Evolutionary conservation across 1,140 invertebrate species (phyloP).

Genomic region (Pseudomyrmex concolor): DNA sequence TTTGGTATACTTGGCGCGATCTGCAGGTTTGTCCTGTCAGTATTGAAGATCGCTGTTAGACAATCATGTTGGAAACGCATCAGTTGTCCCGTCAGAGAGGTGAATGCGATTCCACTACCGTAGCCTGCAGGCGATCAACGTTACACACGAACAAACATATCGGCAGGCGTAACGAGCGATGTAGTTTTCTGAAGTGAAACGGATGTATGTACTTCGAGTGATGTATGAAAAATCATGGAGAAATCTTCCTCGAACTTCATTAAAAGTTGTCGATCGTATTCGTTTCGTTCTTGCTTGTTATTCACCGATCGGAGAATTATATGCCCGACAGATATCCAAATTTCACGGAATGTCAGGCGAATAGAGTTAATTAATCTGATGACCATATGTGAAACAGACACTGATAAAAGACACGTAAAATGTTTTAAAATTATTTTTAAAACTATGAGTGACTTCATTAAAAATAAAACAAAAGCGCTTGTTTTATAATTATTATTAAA

Average conservation of each 20-base stretch:
- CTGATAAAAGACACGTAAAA: too few species aligned
- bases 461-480: too few species aligned
- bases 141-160: constrained; percentile 65
- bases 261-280: constrained; percentile 46
- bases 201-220: not conserved
- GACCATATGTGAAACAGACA: not conserved
- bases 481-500: too few species aligned
- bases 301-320: not conserved
- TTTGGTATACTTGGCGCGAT: constrained; percentile 26
- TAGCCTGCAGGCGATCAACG: constrained; percentile 48
- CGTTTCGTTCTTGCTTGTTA: constrained; percentile 4
- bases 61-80: constrained; percentile 75
- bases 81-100: constrained; percentile 63
- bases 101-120: constrained; percentile 47
- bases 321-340: not conserved
- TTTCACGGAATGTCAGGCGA: not conserved
- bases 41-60: constrained; percentile 51
- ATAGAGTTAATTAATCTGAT: not conserved
- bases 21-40: constrained; percentile 30
- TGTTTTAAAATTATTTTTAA: too few species aligned
- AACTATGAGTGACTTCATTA: too few species aligned
- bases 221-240: constrained; percentile 48
- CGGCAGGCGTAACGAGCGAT: constrained; percentile 55
- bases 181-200: constrained; percentile 55
- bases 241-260: constrained; percentile 52